Conservation (phyloP, 2,888 invertebrate species). For the Oscheius onirici region DNA sequence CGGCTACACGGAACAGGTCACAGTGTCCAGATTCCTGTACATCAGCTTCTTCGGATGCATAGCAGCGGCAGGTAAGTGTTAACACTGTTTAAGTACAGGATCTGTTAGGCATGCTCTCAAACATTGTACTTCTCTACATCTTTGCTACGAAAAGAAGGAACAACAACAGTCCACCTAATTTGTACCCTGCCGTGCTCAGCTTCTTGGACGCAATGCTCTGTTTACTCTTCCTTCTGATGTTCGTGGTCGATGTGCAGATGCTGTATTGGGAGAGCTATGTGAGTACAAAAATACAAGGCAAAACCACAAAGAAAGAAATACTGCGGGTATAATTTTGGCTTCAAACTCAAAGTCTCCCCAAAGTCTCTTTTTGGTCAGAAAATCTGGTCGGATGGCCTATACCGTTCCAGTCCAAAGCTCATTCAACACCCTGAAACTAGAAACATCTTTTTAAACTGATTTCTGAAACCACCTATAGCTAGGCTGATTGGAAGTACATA, state of each 20-base stretch:
- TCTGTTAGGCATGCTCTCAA: constrained; percentile 44
- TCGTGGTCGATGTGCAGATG: constrained; percentile 61
- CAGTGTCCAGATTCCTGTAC: constrained; percentile 48
- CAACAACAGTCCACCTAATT: constrained; percentile 55
- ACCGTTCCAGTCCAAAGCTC: too few species aligned
- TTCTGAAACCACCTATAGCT: too few species aligned
- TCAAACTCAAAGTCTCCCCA: too few species aligned
- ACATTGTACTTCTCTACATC: constrained; percentile 53
- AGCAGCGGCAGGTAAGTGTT: constrained; percentile 33
- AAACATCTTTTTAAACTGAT: too few species aligned
- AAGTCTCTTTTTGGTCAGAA: too few species aligned
- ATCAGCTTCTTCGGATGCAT: constrained; percentile 47
- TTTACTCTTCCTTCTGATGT: constrained; percentile 57
- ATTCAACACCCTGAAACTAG: too few species aligned
- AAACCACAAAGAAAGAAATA: too few species aligned
- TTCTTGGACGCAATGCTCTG: constrained; percentile 59
- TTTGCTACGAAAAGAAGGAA: constrained; percentile 44
- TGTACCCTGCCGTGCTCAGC: constrained; percentile 59
- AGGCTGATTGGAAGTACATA: too few species aligned
- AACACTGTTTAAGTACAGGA: neutral
- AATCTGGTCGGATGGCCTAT: too few species aligned
- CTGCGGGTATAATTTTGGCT: too few species aligned
- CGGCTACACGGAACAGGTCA: constrained; percentile 58
- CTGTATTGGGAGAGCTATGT: constrained; percentile 56
- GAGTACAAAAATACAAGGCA: too few species aligned